Base-by-base conservation (phyloP, 1,140 invertebrate species). In the Pinna nobilis region DNA sequence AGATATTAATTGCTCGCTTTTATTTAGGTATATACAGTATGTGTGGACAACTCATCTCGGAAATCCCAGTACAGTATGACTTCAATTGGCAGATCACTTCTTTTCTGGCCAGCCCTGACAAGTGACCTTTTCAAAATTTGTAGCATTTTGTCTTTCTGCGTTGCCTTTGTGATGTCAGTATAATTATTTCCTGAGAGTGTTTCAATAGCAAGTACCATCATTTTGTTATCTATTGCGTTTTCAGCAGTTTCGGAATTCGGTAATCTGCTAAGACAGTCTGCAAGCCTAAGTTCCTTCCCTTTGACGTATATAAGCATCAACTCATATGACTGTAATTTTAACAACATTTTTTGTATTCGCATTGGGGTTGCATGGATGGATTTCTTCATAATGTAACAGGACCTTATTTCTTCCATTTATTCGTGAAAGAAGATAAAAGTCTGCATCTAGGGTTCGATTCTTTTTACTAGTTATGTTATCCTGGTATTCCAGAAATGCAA, bases 31-130 rank as follows among this genome's bases (percentile, higher is more conserved):
- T n/a, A n/a, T n/a, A n/a, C n/a, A n/a, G n/a, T n/a, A 32, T 74
- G 55, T 2, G 85, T 71, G 64, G 76, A 74, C 41, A 90, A 51
- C 53, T 89, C 81, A 65, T 86, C 79, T 73, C 77, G 78, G 51
- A 80, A 80, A 37, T 81, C 80, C 70, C 74, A 88, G 72, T 82
- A 90, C n/a, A n/a, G 50, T 33, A 70, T n/a, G 20, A 66, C 41
- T 44, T 55, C 57, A 35, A 49, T 2, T 5, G 47, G 49, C 18
- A 49, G 33, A 35, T 74, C 66, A 25, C 4, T 35, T 57, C 5
- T 9, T 35, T 6, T 74, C 57, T 39, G 71, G 71, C 71, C 64
- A 74, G 6, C 70, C 61, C 13, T 55, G 4, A 23, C 49, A 33
- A 32, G 65, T 72, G 18, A 71, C 35, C n/a, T 30, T 53, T 63